Conservation (phyloP, 2,113 vertebrate species). For the Bettongia penicillata region DNA sequence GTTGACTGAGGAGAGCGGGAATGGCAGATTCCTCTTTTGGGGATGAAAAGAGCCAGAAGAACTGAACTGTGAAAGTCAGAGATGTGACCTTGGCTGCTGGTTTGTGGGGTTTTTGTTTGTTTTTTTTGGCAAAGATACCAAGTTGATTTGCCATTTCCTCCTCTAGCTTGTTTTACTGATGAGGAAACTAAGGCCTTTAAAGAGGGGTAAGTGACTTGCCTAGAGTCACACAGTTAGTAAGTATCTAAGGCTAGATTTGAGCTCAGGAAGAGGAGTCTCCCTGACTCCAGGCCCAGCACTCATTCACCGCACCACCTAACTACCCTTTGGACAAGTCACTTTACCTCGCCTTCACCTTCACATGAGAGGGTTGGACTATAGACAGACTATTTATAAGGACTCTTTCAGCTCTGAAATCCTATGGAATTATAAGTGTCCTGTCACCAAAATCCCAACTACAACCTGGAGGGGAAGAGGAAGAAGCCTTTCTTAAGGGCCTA, state of each 20-base stretch:
- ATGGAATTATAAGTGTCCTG: not conserved
- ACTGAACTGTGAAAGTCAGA: not conserved
- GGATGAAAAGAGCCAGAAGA: not conserved
- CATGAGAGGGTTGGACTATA: not conserved
- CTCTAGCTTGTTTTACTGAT: too few relatives aligned
- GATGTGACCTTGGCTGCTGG: not conserved
- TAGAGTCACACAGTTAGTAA: not conserved
- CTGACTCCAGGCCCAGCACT: not conserved
- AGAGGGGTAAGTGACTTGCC: not conserved
- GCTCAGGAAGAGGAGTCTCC: not conserved
- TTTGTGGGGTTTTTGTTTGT: too few relatives aligned
- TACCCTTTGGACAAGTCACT: not conserved
- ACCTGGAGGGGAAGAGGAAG: not conserved
- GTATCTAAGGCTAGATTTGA: not conserved
- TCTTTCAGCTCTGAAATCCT: not conserved
- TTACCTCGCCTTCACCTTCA: not conserved
- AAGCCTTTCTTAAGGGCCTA: not conserved
- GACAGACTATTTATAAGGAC: not conserved
- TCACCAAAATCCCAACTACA: not conserved
- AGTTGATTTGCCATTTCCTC: too few relatives aligned
- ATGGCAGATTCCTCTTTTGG: slow-evolving; percentile 51
- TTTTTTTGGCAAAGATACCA: not conserved
- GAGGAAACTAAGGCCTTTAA: too few relatives aligned
- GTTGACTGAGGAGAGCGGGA: slow-evolving; percentile 37
- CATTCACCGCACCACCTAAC: not conserved